These are phyloP conservation scores for Ctenopoma multispine DNA, from an alignment of 2,797 vertebrate genomes.

Conservation along the genomic window DNA sequence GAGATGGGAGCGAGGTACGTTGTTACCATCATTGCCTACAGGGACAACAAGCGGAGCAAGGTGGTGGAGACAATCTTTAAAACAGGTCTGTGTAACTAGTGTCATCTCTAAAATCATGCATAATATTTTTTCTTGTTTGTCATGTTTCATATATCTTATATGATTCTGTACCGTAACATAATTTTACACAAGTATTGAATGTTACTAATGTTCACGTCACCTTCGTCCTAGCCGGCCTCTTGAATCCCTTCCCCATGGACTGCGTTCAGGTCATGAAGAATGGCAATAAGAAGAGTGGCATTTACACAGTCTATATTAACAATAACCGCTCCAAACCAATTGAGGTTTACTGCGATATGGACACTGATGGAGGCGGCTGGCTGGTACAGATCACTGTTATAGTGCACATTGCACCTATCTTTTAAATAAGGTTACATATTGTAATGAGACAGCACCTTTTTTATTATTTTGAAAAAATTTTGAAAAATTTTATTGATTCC, in stretches of 20 bases:
- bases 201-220: not conserved
- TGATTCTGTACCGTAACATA: not conserved
- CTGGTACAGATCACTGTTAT: conserved; percentile 72
- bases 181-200: not conserved
- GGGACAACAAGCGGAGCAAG: conserved; percentile 83
- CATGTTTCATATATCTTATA: not conserved
- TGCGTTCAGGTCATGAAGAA: conserved; percentile 89
- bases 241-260: conserved; percentile 85
- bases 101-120: not conserved
- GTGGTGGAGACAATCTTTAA: conserved; percentile 80
- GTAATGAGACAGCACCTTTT: not conserved
- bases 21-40: conserved; percentile 85
- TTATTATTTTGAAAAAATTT: no score
- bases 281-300: conserved; percentile 78
- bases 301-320: conserved; percentile 86
- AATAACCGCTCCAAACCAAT: conserved; percentile 78
- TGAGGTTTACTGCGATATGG: conserved; percentile 91
- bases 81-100: conserved; percentile 81
- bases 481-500: no score
- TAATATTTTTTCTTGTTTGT: not conserved
- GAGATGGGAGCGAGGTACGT: conserved; percentile 82
- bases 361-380: conserved; percentile 90
- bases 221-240: conserved; percentile 74
- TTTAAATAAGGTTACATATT: not conserved
- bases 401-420: not conserved